Evolutionary conservation across 1,140 invertebrate genomes (phyloP).

Genomic region (Triops cancriformis): DNA sequence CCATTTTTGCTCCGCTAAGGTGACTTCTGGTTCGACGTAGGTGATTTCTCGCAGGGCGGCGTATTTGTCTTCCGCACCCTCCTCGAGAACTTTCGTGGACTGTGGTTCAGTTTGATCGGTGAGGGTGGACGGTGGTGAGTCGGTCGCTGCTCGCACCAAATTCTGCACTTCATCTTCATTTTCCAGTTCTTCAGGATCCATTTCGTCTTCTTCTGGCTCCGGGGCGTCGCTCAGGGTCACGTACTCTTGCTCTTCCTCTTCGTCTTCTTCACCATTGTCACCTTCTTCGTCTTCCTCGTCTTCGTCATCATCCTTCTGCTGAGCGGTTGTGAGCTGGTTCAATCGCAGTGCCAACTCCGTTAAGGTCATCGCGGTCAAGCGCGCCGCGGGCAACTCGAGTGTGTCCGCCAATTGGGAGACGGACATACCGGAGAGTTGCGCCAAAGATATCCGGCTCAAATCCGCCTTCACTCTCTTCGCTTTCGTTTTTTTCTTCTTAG

Average conservation of each 20-base stretch:
- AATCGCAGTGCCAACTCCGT: constrained; percentile 72
- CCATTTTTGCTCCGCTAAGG: constrained; percentile 30
- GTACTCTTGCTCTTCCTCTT: constrained; percentile 27
- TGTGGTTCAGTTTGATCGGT: background rate
- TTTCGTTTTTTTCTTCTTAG: background rate
- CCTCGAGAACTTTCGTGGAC: background rate
- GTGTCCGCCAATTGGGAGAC: constrained; percentile 65
- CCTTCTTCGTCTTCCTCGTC: constrained; percentile 17
- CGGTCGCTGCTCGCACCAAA: constrained; percentile 32
- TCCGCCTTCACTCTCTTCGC: constrained; percentile 19
- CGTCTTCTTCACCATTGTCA: constrained; percentile 26
- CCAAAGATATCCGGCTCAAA: constrained; percentile 61
- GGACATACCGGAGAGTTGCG: constrained; percentile 67
- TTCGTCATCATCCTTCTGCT: constrained; percentile 16
- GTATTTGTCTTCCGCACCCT: constrained; percentile 48
- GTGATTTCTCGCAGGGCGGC: constrained; percentile 60
- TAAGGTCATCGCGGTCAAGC: constrained; percentile 72
- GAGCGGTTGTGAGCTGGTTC: constrained; percentile 32
- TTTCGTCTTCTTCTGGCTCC: constrained; percentile 21
- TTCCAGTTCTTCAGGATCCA: constrained; percentile 21
- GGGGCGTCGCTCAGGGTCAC: constrained; percentile 26
- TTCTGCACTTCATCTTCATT: constrained; percentile 40
- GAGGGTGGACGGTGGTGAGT: background rate
- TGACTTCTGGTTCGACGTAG: constrained; percentile 41
- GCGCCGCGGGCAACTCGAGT: constrained; percentile 60